Conservation (phyloP, 2,888 invertebrate species). For the Mesorhabditis sp. region DNA sequence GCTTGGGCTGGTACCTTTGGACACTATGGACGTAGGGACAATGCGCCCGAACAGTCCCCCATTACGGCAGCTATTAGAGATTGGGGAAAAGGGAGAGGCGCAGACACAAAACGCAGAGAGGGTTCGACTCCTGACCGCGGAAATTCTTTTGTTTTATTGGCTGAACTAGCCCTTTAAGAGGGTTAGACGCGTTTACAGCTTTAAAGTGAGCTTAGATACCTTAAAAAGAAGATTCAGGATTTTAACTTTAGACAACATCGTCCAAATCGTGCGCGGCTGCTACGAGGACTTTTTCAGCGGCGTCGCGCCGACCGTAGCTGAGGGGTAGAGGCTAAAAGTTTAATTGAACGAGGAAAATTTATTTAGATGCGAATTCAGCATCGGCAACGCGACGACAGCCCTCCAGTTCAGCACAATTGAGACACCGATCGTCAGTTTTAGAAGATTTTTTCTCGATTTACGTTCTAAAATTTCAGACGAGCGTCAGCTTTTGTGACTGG, state of each 20-base stretch:
- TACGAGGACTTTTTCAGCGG: constrained; percentile 1
- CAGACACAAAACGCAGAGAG: too few relatives aligned
- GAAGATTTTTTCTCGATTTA: background rate
- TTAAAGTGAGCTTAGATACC: background rate
- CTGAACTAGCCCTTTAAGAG: background rate
- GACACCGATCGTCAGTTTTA: background rate
- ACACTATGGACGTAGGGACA: too few relatives aligned
- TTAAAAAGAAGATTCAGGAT: background rate
- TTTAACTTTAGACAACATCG: background rate
- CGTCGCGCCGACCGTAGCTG: too few relatives aligned
- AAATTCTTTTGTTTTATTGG: too few relatives aligned
- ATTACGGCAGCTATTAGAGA: too few relatives aligned
- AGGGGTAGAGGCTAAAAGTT: too few relatives aligned
- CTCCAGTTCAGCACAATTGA: background rate
- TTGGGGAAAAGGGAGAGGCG: too few relatives aligned
- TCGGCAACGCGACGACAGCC: background rate
- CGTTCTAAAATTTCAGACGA: background rate
- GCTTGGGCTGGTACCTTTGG: too few relatives aligned
- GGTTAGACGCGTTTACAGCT: background rate
- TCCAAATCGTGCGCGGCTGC: constrained; percentile 1
- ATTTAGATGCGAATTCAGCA: background rate
- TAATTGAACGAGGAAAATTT: too few relatives aligned
- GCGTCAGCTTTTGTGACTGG: background rate
- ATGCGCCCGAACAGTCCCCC: too few relatives aligned
- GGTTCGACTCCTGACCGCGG: too few relatives aligned